Conservation (phyloP, 2,888 invertebrate species). For the Hymenopus coronatus region DNA sequence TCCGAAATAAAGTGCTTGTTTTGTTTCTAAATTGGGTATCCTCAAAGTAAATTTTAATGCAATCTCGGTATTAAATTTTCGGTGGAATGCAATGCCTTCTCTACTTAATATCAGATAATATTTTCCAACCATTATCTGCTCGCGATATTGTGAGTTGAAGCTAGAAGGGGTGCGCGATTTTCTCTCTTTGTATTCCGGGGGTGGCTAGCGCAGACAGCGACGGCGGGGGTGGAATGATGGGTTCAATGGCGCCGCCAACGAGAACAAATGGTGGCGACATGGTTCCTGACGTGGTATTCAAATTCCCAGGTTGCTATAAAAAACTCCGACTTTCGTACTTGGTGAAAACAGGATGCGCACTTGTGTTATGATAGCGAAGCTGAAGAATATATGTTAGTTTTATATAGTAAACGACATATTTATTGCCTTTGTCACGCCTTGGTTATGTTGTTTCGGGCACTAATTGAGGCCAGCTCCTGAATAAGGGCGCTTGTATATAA, state of each 20-base stretch:
- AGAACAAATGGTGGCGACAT: not conserved
- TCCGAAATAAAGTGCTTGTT: no score
- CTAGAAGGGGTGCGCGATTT: not conserved
- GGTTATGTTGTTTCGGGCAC: no score
- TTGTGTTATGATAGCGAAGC: not conserved
- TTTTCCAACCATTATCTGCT: not conserved
- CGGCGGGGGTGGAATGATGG: not conserved
- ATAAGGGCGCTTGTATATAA: no score
- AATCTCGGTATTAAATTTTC: no score
- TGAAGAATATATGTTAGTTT: not conserved
- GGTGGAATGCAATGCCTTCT: no score
- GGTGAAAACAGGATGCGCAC: not conserved
- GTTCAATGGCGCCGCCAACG: not conserved
- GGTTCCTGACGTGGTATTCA: not conserved
- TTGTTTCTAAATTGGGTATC: no score
- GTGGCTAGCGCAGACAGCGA: not conserved
- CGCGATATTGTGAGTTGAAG: not conserved
- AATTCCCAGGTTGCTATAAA: not conserved
- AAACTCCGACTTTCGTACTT: not conserved
- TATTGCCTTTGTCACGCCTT: not conserved
- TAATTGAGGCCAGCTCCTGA: no score
- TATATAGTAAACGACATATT: not conserved
- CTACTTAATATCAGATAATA: not conserved
- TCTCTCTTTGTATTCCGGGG: not conserved
- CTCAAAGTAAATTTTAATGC: no score